A percentile compares a stretch with the other conserved stretches of the same genome.
Evolutionary conservation across 2,888 invertebrate species (phyloP).

Genomic region (Lomographa bimaculata): DNA sequence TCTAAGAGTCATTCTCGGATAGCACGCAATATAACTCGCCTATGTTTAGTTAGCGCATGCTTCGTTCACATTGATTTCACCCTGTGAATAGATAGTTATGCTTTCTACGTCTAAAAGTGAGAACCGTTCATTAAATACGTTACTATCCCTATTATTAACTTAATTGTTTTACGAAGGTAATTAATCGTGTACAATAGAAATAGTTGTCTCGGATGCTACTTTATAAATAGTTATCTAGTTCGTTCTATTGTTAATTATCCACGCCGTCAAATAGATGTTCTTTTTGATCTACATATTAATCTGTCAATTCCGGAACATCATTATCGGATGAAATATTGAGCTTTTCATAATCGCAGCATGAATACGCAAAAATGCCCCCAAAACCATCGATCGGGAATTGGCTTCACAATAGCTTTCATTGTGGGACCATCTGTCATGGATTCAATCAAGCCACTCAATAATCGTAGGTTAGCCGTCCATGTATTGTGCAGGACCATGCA

Average conservation of each 20-base stretch:
- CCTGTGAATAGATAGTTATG: constrained; percentile 56
- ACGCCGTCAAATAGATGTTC: not conserved
- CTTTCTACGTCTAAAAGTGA: constrained; percentile 51
- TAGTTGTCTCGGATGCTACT: no score
- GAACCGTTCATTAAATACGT: constrained; percentile 22
- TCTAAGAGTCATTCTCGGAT: constrained; percentile 20
- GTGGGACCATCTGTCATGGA: constrained; percentile 76
- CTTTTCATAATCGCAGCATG: constrained; percentile 47
- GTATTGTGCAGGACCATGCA: constrained; percentile 55
- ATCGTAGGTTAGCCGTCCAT: constrained; percentile 58
- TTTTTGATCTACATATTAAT: constrained; percentile 33
- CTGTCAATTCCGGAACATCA: constrained; percentile 44
- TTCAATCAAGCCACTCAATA: constrained; percentile 64
- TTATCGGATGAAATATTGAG: constrained; percentile 52
- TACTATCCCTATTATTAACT: constrained; percentile 18
- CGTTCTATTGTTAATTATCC: not conserved
- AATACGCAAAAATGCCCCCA: constrained; percentile 73
- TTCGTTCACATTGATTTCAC: constrained; percentile 60
- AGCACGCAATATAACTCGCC: constrained; percentile 51
- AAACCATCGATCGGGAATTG: constrained; percentile 62
- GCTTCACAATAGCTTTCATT: constrained; percentile 64
- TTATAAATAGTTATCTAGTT: constrained; percentile 1
- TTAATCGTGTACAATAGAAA: constrained; percentile 8
- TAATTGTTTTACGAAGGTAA: constrained; percentile 19
- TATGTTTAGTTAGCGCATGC: constrained; percentile 42